Base-by-base conservation (phyloP, 2,113 vertebrate species). In the Glaucomys volans region DNA sequence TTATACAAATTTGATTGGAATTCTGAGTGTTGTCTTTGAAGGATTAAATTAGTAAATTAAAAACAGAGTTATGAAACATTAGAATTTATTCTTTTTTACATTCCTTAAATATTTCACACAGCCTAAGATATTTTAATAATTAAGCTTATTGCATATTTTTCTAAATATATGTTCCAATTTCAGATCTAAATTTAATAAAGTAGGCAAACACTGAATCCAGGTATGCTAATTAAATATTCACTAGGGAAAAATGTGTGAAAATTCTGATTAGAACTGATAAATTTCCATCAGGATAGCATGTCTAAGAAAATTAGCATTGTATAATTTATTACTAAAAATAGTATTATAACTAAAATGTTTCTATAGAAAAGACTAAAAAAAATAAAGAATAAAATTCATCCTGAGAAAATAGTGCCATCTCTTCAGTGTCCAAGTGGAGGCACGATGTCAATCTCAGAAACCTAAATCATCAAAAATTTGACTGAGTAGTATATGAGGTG, bases 201-300 rank as follows among this genome's bases (percentile, higher is more conserved):
- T 57, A 71, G 54, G 59, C 67, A 95, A 97, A 95, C 82, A 94
- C 18, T 96, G 59, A 92, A 95, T 92, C 2, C n/a, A 94, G 66
- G 52, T 67, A 76, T 54, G 69, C 28, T 57, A 96, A 91, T 95
- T 97, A 97, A 97, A 95, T 85, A 86, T 69, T 95, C 69, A 91
- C 89, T 42, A 74, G 47, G 28, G 35, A 94, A 94, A 96, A 88
- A 90, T 88, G n/a, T 82, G 42, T 89, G 64, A 92, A 69, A 94
- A 94, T 30, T 97, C 50, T 90, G 64, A 96, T 93, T 95, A 95
- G 20, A 92, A 26, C 11, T 87, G 50, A 94, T 40, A 92, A 57
- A 67, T 86, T 94, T 90, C 93, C 57, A 84, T 92, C 71, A 94
- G 42, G 42, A 87, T 67, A 88, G 8, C 1, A 12, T n/a, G 11